Conservation (phyloP, 1,140 invertebrate genomes). For the Drosophila baimaii region DNA sequence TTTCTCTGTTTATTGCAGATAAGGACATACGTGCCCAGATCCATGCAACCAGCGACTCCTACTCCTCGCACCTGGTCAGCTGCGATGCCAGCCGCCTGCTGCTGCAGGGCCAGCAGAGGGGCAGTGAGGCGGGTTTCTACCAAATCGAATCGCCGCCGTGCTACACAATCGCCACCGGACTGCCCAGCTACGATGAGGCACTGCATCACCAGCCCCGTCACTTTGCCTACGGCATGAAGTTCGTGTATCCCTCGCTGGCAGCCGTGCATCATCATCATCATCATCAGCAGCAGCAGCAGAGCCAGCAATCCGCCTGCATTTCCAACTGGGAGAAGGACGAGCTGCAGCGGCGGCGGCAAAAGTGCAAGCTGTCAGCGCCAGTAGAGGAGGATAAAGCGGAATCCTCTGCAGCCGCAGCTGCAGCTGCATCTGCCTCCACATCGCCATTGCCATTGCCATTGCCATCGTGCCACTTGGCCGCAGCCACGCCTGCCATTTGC, state of each 20-base stretch:
- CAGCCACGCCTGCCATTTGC: conserved; percentile 70
- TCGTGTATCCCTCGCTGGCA: conserved; percentile 78
- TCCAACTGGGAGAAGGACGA: conserved; percentile 77
- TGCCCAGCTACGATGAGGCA: conserved; percentile 87
- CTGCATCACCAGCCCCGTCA: conserved; percentile 84
- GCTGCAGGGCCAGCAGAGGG: conserved; percentile 29
- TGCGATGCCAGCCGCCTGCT: conserved; percentile 67
- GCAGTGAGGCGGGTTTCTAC: conserved; percentile 71
- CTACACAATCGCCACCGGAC: conserved; percentile 87
- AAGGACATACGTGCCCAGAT: conserved; percentile 82
- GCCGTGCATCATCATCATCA: conserved; percentile 83
- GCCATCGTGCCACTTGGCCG: conserved; percentile 38
- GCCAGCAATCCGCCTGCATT: conserved; percentile 56
- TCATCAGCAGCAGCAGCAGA: conserved; percentile 40
- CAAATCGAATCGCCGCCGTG: conserved; percentile 86
- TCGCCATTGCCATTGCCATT: conserved; percentile 9
- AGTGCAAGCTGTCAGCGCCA: conserved; percentile 80
- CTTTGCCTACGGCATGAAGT: conserved; percentile 83
- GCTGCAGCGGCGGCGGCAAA: conserved; percentile 59
- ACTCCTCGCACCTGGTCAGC: conserved; percentile 75
- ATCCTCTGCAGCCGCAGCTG: background rate
- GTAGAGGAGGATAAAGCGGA: conserved; percentile 47
- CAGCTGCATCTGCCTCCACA: conserved; percentile 8
- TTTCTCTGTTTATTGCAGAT: conserved; percentile 64
- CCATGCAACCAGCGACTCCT: conserved; percentile 61